Percentiles rank a stretch among this genome's conserved stretches.
Conservation (phyloP, 2,797 vertebrate genomes). For the Moxostoma hubbsi region DNA sequence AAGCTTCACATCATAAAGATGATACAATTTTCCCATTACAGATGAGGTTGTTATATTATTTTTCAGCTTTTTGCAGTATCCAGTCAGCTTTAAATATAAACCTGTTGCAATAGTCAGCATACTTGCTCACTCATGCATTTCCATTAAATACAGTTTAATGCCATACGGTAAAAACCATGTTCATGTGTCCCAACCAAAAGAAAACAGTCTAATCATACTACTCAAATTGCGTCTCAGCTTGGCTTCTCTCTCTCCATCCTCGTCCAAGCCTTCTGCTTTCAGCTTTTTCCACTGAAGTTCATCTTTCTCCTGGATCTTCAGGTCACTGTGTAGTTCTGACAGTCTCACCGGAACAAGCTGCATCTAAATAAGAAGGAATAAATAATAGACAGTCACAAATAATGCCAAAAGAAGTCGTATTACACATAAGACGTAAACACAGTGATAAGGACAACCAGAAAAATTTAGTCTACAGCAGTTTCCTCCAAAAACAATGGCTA, state of each 20-base stretch:
- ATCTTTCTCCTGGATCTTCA: slow-evolving; percentile 95
- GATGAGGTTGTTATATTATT: too few species aligned
- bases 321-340: slow-evolving; percentile 92
- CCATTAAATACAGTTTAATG: background rate
- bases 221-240: slow-evolving; percentile 85
- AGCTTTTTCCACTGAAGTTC: slow-evolving; percentile 95
- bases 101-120: too few species aligned
- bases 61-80: background rate
- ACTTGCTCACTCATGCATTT: too few species aligned
- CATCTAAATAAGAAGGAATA: slow-evolving; percentile 73
- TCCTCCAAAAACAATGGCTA: too few species aligned
- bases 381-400: background rate
- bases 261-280: slow-evolving; percentile 90
- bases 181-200: background rate
- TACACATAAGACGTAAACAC: too few species aligned
- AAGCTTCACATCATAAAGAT: background rate
- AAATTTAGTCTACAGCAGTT: too few species aligned
- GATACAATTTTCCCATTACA: too few species aligned
- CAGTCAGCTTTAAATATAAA: too few species aligned
- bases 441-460: too few species aligned
- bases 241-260: slow-evolving; percentile 90
- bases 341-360: slow-evolving; percentile 85
- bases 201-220: slow-evolving; percentile 70
- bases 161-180: too few species aligned
- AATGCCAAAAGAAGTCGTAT: too few species aligned